Conservation (phyloP, 2,888 invertebrate genomes). For the Dolomedes plantarius region DNA sequence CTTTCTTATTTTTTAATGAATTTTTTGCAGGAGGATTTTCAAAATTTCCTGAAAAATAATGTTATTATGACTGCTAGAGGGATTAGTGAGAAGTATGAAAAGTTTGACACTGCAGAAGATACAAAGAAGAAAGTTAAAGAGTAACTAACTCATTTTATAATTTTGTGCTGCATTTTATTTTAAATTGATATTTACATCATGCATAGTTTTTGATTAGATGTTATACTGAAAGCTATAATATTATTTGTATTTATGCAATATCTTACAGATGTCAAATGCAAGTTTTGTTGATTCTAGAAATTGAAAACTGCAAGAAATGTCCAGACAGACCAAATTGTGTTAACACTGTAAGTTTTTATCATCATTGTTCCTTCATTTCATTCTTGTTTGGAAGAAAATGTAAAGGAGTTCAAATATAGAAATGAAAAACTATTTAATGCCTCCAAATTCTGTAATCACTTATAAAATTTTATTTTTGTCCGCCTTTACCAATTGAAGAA, state of each 20-base stretch:
- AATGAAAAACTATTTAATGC: no score
- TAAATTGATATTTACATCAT: background rate
- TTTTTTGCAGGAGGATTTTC: constrained; percentile 24
- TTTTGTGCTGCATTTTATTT: background rate
- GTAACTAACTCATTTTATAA: constrained; percentile 23
- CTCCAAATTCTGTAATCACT: no score
- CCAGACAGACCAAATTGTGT: constrained; percentile 22
- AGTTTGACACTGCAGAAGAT: background rate
- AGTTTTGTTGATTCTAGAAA: constrained; percentile 36
- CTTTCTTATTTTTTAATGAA: background rate
- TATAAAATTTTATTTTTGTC: no score
- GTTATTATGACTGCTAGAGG: constrained; percentile 20
- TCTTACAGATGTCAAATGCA: constrained; percentile 45
- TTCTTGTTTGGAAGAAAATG: background rate
- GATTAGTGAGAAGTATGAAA: constrained; percentile 35
- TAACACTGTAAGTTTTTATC: constrained; percentile 9
- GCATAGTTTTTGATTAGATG: no score
- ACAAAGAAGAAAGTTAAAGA: constrained; percentile 23
- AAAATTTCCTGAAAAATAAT: constrained; percentile 31
- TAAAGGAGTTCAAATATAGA: no score
- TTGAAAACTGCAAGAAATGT: constrained; percentile 37
- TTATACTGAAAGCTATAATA: background rate
- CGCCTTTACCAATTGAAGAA: no score
- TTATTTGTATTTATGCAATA: background rate
- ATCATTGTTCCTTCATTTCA: background rate